Conservation (phyloP, 92 coral and sea anemone species). For the Anthopleura xanthogrammica region DNA sequence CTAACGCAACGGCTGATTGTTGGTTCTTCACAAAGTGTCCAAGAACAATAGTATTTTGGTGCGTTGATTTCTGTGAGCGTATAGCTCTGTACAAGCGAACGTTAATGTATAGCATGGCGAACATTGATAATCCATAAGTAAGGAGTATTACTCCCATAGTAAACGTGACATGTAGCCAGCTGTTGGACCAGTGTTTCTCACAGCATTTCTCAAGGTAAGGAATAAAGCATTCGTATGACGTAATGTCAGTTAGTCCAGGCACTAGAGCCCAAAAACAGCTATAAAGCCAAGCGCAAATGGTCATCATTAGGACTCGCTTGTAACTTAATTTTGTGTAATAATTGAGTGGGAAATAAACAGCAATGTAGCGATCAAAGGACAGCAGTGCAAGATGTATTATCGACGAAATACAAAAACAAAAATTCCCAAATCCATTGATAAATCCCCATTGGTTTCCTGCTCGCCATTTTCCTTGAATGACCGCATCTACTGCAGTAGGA, state of each 20-base stretch:
- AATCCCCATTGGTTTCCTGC: conserved; percentile 56
- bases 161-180: conserved; percentile 20
- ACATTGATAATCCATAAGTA: conserved; percentile 50
- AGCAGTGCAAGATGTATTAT: conserved; percentile 66
- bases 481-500: conserved; percentile 68
- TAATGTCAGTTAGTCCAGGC: conserved; percentile 53
- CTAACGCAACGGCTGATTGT: background rate
- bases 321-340: conserved; percentile 45
- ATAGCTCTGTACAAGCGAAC: conserved; percentile 42
- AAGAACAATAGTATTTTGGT: conserved; percentile 12
- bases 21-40: background rate
- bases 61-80: conserved; percentile 36
- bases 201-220: conserved; percentile 62
- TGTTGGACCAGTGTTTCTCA: conserved; percentile 42
- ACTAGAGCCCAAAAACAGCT: conserved; percentile 61
- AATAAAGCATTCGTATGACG: conserved; percentile 67
- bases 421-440: conserved; percentile 70
- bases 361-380: conserved; percentile 66
- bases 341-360: conserved; percentile 46
- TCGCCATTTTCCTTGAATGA: conserved; percentile 64
- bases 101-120: conserved; percentile 44
- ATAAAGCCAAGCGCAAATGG: conserved; percentile 51
- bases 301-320: conserved; percentile 35
- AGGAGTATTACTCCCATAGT: conserved; percentile 49
- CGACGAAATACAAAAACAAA: conserved; percentile 78